These are phyloP conservation scores for Eupleurogrammus muticus DNA, from an alignment of 2,797 vertebrate species.

Conservation along the genomic window DNA sequence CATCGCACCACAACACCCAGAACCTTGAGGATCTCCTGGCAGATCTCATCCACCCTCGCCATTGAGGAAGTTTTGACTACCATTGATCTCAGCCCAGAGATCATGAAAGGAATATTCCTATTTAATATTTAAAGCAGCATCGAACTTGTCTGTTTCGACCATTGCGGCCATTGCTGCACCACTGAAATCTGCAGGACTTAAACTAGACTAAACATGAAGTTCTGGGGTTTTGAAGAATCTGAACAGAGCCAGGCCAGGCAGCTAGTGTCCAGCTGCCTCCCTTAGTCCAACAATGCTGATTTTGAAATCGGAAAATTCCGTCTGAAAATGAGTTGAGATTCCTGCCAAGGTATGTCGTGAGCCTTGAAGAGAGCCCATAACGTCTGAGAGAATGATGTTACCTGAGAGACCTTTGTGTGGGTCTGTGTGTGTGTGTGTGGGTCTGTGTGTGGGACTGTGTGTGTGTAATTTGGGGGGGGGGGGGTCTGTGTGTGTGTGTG, in stretches of 20 bases:
- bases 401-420: conserved; percentile 59
- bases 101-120: too few relatives aligned
- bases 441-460: conserved; percentile 4
- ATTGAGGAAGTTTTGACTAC: too few relatives aligned
- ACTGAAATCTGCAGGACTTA: conserved; percentile 43
- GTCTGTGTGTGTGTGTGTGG: conserved; percentile 9
- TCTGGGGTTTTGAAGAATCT: conserved; percentile 36
- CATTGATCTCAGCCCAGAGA: too few relatives aligned
- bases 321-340: conserved; percentile 48
- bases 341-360: conserved; percentile 68
- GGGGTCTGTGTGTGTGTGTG: too few relatives aligned
- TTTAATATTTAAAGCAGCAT: too few relatives aligned
- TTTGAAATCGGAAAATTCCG: conserved; percentile 71
- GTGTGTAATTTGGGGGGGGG: too few relatives aligned
- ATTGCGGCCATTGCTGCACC: too few relatives aligned
- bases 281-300: conserved; percentile 66
- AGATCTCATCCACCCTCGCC: too few relatives aligned
- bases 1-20: too few relatives aligned
- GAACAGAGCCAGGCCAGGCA: conserved; percentile 33
- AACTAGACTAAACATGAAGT: conserved; percentile 70
- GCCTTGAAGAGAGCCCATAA: conserved; percentile 63
- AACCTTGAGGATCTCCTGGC: too few relatives aligned
- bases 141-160: too few relatives aligned
- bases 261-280: conserved; percentile 34
- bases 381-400: conserved; percentile 73